Evolutionary conservation across 2,113 vertebrate species (phyloP).

Genomic region (Ctenodactylus gundi): DNA sequence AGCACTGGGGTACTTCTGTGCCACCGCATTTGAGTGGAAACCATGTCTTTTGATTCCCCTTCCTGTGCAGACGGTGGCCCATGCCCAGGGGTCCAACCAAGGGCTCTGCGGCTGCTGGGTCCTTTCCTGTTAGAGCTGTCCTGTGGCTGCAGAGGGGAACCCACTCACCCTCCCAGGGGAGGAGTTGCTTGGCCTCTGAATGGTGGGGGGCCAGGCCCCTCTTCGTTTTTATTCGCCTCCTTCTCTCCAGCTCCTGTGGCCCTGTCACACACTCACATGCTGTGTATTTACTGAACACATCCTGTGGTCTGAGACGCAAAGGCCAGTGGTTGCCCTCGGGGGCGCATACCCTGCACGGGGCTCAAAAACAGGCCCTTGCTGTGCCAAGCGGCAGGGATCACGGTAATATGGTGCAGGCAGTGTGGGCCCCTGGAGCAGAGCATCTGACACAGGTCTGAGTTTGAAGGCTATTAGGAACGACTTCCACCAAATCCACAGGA

Average conservation of each 20-base stretch:
- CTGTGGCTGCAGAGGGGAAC: not conserved
- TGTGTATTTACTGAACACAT: not conserved
- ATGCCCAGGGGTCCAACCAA: not conserved
- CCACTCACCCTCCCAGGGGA: not conserved
- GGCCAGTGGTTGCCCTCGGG: not conserved
- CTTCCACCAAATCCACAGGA: not conserved
- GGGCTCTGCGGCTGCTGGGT: not conserved
- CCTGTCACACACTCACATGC: not conserved
- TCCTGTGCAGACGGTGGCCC: not conserved
- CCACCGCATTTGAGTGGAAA: not conserved
- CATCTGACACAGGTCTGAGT: not conserved
- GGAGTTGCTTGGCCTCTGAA: not conserved
- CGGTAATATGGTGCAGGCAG: not conserved
- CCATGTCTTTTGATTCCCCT: not conserved
- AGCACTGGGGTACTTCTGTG: not conserved
- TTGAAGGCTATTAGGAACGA: not conserved
- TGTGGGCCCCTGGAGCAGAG: not conserved
- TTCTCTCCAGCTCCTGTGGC: not conserved
- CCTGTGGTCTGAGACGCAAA: not conserved
- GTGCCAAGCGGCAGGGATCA: not conserved
- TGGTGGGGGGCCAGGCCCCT: not conserved
- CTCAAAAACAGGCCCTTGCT: not conserved
- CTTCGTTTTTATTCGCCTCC: not conserved
- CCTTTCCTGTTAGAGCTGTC: not conserved
- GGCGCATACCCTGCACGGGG: too few species aligned